These are phyloP conservation scores for Tryphoninae sp. DNA, from an alignment of 2,888 invertebrate species.

Conservation along the genomic window DNA sequence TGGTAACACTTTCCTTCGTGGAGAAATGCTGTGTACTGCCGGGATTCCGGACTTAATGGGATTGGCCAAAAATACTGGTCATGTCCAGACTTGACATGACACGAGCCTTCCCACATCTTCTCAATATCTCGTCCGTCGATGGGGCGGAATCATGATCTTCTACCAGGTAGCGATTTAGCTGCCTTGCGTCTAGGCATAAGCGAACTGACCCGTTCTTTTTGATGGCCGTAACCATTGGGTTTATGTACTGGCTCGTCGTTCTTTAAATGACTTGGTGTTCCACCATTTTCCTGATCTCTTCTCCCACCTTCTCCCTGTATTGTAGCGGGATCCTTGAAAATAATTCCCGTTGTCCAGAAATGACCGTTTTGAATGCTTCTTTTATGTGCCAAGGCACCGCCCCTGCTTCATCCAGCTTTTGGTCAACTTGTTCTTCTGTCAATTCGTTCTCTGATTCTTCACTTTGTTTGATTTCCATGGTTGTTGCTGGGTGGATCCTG, in stretches of 20 bases:
- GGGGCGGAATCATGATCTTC: neutral
- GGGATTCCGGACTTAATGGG: neutral
- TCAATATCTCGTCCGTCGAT: neutral
- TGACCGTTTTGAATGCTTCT: no score
- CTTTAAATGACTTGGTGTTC: neutral
- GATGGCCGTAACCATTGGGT: neutral
- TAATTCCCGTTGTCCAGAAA: no score
- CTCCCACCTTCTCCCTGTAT: neutral
- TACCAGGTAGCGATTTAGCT: neutral
- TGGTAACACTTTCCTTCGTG: slow-evolving; percentile 11
- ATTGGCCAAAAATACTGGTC: slow-evolving; percentile 21
- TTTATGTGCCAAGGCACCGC: no score
- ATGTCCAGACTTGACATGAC: slow-evolving; percentile 26
- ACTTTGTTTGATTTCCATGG: no score
- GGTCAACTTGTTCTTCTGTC: no score
- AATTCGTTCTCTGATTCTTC: no score
- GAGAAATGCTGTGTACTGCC: neutral
- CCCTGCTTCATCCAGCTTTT: no score
- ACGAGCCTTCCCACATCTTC: neutral
- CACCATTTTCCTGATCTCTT: slow-evolving; percentile 7
- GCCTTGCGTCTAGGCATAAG: slow-evolving; percentile 9
- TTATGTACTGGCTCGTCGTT: neutral
- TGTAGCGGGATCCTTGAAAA: neutral
- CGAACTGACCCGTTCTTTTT: neutral
- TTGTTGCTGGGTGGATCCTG: no score